Evolutionary conservation across 2,113 vertebrate genomes (phyloP), one percentile per base, ranked within the genome.

Genomic region (Ictidomys tridecemlineatus): DNA sequence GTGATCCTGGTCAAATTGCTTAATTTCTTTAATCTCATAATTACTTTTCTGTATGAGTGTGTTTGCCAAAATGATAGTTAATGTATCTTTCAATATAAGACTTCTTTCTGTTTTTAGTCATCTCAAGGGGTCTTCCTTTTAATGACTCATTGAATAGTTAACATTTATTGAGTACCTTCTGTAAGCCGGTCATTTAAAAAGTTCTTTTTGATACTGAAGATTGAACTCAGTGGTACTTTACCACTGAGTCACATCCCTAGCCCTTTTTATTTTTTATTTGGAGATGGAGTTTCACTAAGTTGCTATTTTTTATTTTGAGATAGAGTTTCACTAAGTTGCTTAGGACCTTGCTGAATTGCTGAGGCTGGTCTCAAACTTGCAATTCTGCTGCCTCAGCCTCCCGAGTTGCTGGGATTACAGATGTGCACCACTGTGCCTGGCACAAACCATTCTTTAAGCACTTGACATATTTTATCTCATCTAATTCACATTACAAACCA

Each of bases 61-160:
- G n/a, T 96, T 97, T 85, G 37, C 42, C 86, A 85, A 42, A 92
- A 95, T 84, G 48, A 58, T 14, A 92, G 51, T 28, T 30, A 85
- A 16, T 42, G 9, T 86, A 74, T 93, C 56, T 74, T 79, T 80
- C 7, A 12, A 14, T 56, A 51, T 9, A 65, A 95, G 56, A 77
- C 83, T 93, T 91, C 80, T 74, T 93, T 91, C 80, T 74, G 13
- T 83, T 92, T 45, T 42, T 91, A 24, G n/a, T 48, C 22, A 73
- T 88, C 37, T 53, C 22, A 65, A 73, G 39, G 32, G 45, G 28
- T 74, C 20, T 94, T 70, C 28, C 26, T 37, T 34, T 72, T 8
- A 34, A 16, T 30, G 18, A 85, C 37, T 74, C 22, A 58, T 20
- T 76, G 56, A 93, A 51, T 85, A 90, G 63, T 73, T 73, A 18